Conservation (phyloP, 2,888 invertebrate species). For the Oxyteleia sp. region DNA sequence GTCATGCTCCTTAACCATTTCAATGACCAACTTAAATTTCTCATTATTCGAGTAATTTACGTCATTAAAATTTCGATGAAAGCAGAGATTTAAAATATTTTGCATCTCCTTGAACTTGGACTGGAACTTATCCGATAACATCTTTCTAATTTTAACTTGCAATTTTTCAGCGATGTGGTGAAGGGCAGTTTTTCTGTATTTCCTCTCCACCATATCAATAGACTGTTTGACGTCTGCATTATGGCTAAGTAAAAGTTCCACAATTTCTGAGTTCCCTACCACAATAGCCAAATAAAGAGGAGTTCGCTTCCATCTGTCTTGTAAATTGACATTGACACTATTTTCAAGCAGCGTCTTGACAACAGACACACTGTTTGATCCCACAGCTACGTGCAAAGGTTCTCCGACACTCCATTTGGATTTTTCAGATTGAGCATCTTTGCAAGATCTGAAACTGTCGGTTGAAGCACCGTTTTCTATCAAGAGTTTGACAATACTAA, state of each 20-base stretch:
- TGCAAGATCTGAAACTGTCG: slow-evolving; percentile 16
- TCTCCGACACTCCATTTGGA: slow-evolving; percentile 53
- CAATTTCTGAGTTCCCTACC: slow-evolving; percentile 57
- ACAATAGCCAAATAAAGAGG: slow-evolving; percentile 49
- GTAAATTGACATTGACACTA: slow-evolving; percentile 34
- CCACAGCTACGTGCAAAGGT: slow-evolving; percentile 64
- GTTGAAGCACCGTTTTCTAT: slow-evolving; percentile 55
- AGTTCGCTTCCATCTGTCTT: slow-evolving; percentile 58
- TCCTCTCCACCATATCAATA: slow-evolving; percentile 26
- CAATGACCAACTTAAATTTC: slow-evolving; percentile 1
- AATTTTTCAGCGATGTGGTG: slow-evolving; percentile 62
- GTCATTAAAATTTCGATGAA: slow-evolving; percentile 59
- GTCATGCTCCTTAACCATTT: slow-evolving; percentile 3
- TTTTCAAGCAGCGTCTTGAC: slow-evolving; percentile 45
- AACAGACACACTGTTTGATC: slow-evolving; percentile 38
- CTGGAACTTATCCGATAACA: slow-evolving; percentile 43
- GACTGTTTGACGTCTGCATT: slow-evolving; percentile 38
- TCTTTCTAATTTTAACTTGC: slow-evolving; percentile 65
- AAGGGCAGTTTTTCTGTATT: slow-evolving; percentile 34
- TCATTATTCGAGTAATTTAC: slow-evolving; percentile 4
- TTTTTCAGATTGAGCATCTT: not conserved
- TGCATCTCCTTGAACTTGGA: slow-evolving; percentile 55
- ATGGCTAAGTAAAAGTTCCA: slow-evolving; percentile 44
- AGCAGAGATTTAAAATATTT: slow-evolving; percentile 56
- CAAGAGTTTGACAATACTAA: slow-evolving; percentile 37